A percentile compares a stretch with the other conserved stretches of the same genome.
Evolutionary conservation across 2,888 invertebrate genomes (phyloP).

Genomic region (Tetropium fuscum): DNA sequence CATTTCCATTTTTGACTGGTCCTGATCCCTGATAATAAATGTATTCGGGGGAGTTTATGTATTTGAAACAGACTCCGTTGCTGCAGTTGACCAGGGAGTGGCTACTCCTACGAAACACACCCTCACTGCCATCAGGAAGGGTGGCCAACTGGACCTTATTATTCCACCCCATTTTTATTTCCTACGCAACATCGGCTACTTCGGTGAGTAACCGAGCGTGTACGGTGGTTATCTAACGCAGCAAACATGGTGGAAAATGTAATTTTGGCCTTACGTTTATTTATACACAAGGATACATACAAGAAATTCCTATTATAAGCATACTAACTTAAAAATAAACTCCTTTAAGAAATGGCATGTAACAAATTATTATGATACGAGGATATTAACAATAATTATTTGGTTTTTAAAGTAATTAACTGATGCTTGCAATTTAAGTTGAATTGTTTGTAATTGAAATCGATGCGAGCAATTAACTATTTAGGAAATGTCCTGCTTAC

Average conservation of each 20-base stretch:
- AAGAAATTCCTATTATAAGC: no score
- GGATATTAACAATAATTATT: no score
- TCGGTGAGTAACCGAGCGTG: conserved; percentile 13
- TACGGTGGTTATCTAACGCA: not conserved
- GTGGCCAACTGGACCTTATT: conserved; percentile 43
- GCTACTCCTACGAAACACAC: conserved; percentile 38
- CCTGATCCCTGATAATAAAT: conserved; percentile 64
- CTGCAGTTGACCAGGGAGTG: conserved; percentile 44
- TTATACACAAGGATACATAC: no score
- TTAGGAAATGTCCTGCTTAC: no score
- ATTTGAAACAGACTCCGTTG: conserved; percentile 34
- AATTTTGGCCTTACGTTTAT: no score
- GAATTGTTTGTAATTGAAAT: no score
- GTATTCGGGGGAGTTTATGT: conserved; percentile 58
- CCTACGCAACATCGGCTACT: conserved; percentile 18
- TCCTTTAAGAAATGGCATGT: no score
- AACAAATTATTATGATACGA: no score
- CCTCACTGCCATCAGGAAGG: conserved; percentile 32
- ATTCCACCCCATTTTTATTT: conserved; percentile 39
- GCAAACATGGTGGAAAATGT: conserved; percentile 23
- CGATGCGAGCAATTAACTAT: no score
- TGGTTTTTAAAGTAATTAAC: no score
- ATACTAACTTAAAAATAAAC: no score
- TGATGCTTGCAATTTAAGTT: no score
- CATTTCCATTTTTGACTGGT: conserved; percentile 65